phyloP scores from a whole-genome alignment of 2,888 invertebrate genomes.

The Ectemnius continuus region DNA sequence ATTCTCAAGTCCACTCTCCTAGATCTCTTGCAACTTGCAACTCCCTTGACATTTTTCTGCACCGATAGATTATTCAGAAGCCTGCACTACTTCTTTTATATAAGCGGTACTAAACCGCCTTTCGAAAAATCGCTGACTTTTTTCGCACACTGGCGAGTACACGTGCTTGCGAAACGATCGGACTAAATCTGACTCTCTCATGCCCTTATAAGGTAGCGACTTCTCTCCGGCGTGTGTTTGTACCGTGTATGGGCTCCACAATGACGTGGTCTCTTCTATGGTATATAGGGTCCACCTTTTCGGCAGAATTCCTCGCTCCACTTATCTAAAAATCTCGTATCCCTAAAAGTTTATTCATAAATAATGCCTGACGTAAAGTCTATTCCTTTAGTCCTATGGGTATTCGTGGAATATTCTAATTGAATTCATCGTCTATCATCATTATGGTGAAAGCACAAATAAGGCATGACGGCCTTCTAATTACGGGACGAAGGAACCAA shows the following conservation, averaged over 20 bases:
- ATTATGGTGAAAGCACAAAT: too few relatives aligned
- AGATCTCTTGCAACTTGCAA: too few relatives aligned
- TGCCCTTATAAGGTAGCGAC: slow-evolving; percentile 52
- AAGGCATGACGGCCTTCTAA: too few relatives aligned
- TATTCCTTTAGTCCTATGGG: too few relatives aligned
- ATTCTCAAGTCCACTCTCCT: too few relatives aligned
- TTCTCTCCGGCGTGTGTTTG: slow-evolving; percentile 28
- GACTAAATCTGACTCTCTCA: slow-evolving; percentile 25
- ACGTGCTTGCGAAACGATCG: slow-evolving; percentile 31
- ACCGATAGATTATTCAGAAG: not conserved
- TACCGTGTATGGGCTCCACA: slow-evolving; percentile 39
- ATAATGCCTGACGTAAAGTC: too few relatives aligned
- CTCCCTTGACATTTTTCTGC: slow-evolving; percentile 6
- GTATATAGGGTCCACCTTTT: not conserved
- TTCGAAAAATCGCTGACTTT: slow-evolving; percentile 1
- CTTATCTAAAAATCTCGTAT: too few relatives aligned
- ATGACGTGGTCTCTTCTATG: slow-evolving; percentile 32
- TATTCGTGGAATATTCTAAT: too few relatives aligned
- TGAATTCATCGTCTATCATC: too few relatives aligned
- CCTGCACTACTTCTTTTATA: not conserved
- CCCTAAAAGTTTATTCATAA: too few relatives aligned
- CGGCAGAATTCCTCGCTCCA: too few relatives aligned
- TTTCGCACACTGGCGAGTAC: not conserved
- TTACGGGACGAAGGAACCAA: too few relatives aligned
- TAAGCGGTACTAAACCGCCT: not conserved